Evolutionary conservation across 2,797 vertebrate species (phyloP).

Genomic region (Centroberyx gerrardi): DNA sequence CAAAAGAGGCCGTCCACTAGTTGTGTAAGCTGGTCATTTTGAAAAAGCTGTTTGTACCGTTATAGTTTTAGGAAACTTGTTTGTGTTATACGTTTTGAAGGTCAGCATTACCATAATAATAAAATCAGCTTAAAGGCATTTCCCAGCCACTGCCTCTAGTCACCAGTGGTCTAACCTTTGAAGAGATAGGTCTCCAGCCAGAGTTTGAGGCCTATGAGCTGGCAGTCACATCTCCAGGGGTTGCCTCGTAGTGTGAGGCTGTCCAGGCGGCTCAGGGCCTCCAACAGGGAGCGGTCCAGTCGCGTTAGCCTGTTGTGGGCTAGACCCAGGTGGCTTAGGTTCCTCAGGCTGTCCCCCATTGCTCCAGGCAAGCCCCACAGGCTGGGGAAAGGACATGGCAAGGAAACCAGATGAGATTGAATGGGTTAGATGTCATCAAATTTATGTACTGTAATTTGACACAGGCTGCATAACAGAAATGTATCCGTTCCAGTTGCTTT

Average conservation of each 20-base stretch:
- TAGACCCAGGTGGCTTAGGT: constrained; percentile 91
- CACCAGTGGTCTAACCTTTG: constrained; percentile 87
- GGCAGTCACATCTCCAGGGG: constrained; percentile 96
- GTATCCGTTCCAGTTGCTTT: constrained; percentile 1
- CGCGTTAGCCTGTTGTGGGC: constrained; percentile 91
- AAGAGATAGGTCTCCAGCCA: constrained; percentile 97
- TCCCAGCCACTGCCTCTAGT: background rate
- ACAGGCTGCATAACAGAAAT: background rate
- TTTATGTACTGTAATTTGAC: background rate
- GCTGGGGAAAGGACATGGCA: constrained; percentile 50
- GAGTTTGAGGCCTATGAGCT: constrained; percentile 93
- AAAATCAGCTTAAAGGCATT: constrained; percentile 17
- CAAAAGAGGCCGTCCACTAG: background rate
- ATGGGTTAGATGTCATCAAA: background rate
- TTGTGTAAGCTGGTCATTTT: constrained; percentile 15
- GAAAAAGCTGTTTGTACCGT: background rate
- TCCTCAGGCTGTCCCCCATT: constrained; percentile 89
- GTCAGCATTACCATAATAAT: constrained; percentile 29
- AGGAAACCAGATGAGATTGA: constrained; percentile 6
- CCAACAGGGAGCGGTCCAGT: constrained; percentile 90
- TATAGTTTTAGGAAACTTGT: constrained; percentile 2
- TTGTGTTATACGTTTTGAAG: constrained; percentile 15
- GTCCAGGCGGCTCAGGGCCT: constrained; percentile 90
- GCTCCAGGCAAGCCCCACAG: constrained; percentile 88
- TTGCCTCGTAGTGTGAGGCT: constrained; percentile 91